A percentile compares a stretch with the other conserved stretches of the same genome.
phyloP scores from a whole-genome alignment of 1,140 invertebrate species.

The Plodia interpunctella region DNA sequence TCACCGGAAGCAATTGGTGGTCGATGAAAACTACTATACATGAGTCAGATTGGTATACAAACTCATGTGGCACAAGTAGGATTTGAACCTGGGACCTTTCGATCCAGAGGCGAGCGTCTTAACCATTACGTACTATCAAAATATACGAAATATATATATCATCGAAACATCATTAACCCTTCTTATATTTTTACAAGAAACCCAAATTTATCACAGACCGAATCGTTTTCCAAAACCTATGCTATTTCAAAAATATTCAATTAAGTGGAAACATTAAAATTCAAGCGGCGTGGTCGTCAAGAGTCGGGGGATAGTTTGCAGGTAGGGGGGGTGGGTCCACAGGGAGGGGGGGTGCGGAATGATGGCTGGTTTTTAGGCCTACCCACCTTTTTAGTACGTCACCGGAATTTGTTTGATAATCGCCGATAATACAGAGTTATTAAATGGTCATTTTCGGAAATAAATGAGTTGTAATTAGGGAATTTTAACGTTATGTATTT shows the following conservation, averaged over 20 bases:
- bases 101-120: too few relatives aligned
- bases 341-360: constrained; percentile 36
- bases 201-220: too few relatives aligned
- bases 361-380: constrained; percentile 70
- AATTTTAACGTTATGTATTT: too few relatives aligned
- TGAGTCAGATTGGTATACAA: too few relatives aligned
- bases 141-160: too few relatives aligned
- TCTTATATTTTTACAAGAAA: too few relatives aligned
- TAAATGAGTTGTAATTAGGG: not conserved
- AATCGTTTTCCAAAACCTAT: not conserved
- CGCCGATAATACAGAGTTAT: not conserved
- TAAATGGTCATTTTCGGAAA: not conserved
- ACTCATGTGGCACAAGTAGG: too few relatives aligned
- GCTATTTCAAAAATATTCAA: constrained; percentile 43
- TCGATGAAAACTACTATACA: too few relatives aligned
- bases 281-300: constrained; percentile 65
- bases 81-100: too few relatives aligned
- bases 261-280: constrained; percentile 70
- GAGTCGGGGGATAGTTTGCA: constrained; percentile 57
- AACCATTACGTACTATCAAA: too few relatives aligned
- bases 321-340: constrained; percentile 24
- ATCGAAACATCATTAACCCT: too few relatives aligned
- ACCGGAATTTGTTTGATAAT: not conserved
- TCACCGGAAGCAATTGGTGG: too few relatives aligned
- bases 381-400: constrained; percentile 63